Evolutionary conservation across 2,797 vertebrate genomes (phyloP).

Genomic region (Philypnodon macrostomus): DNA sequence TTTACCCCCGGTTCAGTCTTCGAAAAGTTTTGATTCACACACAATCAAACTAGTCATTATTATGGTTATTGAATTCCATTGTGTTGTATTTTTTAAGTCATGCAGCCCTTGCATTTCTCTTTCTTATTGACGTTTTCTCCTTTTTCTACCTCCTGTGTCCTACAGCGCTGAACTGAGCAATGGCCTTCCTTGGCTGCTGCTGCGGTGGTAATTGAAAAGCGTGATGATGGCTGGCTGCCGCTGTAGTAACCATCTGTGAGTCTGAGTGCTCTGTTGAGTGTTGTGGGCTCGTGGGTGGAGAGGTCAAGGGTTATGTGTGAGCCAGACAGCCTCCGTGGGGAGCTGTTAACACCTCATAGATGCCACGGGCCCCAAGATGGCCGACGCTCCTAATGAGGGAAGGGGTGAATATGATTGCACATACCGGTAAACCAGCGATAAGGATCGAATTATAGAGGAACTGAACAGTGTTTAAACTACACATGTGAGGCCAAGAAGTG

Average conservation of each 20-base stretch:
- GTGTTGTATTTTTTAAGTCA: too few relatives aligned
- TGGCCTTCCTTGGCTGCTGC: slow-evolving; percentile 51
- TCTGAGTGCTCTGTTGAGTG: slow-evolving; percentile 69
- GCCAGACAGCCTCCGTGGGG: slow-evolving; percentile 76
- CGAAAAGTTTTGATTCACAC: too few relatives aligned
- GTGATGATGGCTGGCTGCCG: slow-evolving; percentile 64
- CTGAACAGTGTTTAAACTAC: too few relatives aligned
- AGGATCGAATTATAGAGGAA: neutral
- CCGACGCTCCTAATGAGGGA: slow-evolving; percentile 70
- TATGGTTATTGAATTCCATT: too few relatives aligned
- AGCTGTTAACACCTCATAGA: slow-evolving; percentile 91
- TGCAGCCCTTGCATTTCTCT: too few relatives aligned
- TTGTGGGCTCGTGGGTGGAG: slow-evolving; percentile 56
- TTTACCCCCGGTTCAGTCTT: too few relatives aligned
- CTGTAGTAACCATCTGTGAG: slow-evolving; percentile 73
- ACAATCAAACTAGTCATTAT: too few relatives aligned
- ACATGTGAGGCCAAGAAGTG: slow-evolving; percentile 13
- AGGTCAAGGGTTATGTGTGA: slow-evolving; percentile 64
- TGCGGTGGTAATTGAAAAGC: slow-evolving; percentile 79
- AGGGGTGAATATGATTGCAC: slow-evolving; percentile 66
- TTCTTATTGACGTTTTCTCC: slow-evolving; percentile 13
- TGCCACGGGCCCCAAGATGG: slow-evolving; percentile 77
- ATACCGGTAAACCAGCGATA: slow-evolving; percentile 43
- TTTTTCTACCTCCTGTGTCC: slow-evolving; percentile 24
- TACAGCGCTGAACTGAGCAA: slow-evolving; percentile 65